phyloP scores from a whole-genome alignment of 2,113 vertebrate species.

The Salvelinus fontinalis region DNA sequence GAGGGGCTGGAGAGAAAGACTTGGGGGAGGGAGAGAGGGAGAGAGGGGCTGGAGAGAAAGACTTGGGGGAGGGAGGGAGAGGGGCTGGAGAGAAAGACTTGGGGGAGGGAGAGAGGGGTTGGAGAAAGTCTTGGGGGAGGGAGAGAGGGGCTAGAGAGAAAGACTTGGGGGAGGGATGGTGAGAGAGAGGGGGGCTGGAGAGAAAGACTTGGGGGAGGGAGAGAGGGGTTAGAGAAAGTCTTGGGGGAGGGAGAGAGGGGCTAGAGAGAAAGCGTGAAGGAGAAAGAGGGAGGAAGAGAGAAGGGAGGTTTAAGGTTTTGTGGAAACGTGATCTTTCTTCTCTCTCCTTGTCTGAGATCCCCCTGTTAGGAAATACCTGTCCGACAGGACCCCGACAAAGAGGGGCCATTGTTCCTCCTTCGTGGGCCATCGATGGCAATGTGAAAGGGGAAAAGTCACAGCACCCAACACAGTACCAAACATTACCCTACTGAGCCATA shows the following conservation, averaged over 20 bases:
- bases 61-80: neutral
- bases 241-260: neutral
- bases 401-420: conserved; percentile 30
- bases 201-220: neutral
- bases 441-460: neutral
- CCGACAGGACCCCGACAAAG: conserved; percentile 17
- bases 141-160: neutral
- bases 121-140: too few relatives aligned
- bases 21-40: neutral
- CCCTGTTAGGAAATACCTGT: conserved; percentile 30
- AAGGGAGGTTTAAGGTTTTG: conserved; percentile 13
- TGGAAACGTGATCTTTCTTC: conserved; percentile 29
- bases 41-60: neutral
- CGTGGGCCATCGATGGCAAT: neutral
- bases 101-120: neutral
- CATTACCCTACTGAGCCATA: neutral
- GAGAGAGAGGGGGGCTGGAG: neutral
- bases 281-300: neutral
- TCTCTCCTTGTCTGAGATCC: conserved; percentile 9
- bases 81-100: too few relatives aligned
- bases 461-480: too few relatives aligned
- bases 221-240: too few relatives aligned
- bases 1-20: too few relatives aligned
- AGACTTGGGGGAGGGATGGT: too few relatives aligned
- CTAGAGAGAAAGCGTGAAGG: too few relatives aligned